Percentiles rank a stretch among this genome's conserved stretches.
These are phyloP conservation scores for Percopsis omiscomaycus DNA, from an alignment of 2,797 vertebrate species.

Conservation along the genomic window DNA sequence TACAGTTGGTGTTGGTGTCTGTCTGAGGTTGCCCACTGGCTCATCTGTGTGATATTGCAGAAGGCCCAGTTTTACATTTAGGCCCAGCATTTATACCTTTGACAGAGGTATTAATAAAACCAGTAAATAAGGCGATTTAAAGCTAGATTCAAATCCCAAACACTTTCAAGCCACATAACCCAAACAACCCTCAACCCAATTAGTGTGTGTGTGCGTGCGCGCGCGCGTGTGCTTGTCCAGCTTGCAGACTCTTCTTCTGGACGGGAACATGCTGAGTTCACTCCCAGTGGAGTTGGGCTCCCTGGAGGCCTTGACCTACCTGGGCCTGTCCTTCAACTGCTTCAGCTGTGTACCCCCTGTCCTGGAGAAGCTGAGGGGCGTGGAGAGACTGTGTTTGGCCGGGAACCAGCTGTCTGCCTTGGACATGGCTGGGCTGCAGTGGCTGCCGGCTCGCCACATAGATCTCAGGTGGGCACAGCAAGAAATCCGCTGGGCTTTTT, in stretches of 20 bases:
- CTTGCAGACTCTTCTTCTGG: conserved; percentile 93
- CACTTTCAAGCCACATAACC: too few species aligned
- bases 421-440: conserved; percentile 78
- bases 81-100: too few species aligned
- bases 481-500: too few species aligned
- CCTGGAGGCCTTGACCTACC: conserved; percentile 86
- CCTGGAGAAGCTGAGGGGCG: conserved; percentile 83
- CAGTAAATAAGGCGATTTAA: too few species aligned
- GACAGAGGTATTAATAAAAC: too few species aligned
- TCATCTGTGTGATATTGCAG: neutral
- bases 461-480: conserved; percentile 84
- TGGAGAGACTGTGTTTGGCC: conserved; percentile 94
- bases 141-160: too few species aligned
- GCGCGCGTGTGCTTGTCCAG: too few species aligned
- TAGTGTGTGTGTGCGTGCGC: conserved; percentile 1
- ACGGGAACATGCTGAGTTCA: conserved; percentile 87
- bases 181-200: too few species aligned
- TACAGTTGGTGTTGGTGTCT: neutral
- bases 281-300: conserved; percentile 88
- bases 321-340: conserved; percentile 93
- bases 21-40: neutral
- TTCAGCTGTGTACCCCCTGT: conserved; percentile 85
- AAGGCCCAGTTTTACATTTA: too few species aligned
- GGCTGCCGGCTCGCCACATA: conserved; percentile 86
- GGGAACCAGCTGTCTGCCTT: conserved; percentile 87